Evolutionary conservation across 2,888 invertebrate species (phyloP), one percentile per base, ranked within the genome.

Genomic region (Pachliopta kotzebuea): DNA sequence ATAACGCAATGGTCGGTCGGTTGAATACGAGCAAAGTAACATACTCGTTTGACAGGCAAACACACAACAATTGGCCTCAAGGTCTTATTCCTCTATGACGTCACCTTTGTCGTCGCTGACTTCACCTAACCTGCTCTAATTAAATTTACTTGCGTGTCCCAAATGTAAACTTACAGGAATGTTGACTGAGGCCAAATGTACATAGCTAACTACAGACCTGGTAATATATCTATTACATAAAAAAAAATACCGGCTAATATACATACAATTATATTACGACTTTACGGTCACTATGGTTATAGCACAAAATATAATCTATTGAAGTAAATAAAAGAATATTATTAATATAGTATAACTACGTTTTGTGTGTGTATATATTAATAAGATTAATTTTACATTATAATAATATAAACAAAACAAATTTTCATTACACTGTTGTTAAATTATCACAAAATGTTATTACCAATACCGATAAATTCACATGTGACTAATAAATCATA

Each of bases 401-500:
- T 37, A 37, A 37, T 37, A 37, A 4, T 37, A 14, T 14, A 14
- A 14, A 14, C 14, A 37, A 37, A 37, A 37, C 14, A 14, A 37
- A 37, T 37, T 37, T 37, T 37, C 14, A 11, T 1, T n/a, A 50
- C 29, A n/a, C 2, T 29, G 20, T 42, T 50, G 14, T 59, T 49
- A 59, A 17, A 50, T 6, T 50, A 52, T 31, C 45, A 45, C 45
- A n/a, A 18, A 57, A 60, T 24, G 18, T 60, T 60, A 24, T 14
- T 23, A 53, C 24, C n/a, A 42, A 42, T 14, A 63, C 60, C 60
- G 60, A 53, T 75, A 75, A 82, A 84, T 83, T 80, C 89, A 69
- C 87, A 84, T 81, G 83, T 70, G 86, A 77, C 81, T 76, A 79
- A 86, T 90, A 89, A 88, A 88, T 90, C 88, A 89, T 83, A 75